These are phyloP conservation scores for Xylota sylvarum DNA, from an alignment of 2,888 invertebrate genomes.

Conservation along the genomic window DNA sequence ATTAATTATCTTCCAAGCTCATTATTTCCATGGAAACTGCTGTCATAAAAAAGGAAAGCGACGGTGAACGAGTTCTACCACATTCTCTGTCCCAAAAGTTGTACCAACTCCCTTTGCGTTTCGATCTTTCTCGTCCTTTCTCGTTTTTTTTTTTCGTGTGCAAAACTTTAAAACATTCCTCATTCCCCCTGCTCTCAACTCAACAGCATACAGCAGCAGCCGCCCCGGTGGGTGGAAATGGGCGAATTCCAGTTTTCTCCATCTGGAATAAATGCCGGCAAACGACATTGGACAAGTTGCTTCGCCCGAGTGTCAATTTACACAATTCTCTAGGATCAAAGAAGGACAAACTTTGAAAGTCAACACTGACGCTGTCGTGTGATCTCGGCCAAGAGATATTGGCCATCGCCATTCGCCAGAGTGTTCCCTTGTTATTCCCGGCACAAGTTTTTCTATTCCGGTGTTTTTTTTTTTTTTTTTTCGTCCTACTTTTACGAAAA, in stretches of 20 bases:
- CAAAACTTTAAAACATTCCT: conserved; percentile 63
- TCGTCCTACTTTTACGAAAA: conserved; percentile 4
- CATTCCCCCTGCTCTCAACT: not conserved
- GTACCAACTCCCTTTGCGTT: conserved; percentile 60
- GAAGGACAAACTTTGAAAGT: conserved; percentile 74
- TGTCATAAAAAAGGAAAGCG: conserved; percentile 27
- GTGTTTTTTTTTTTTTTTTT: conserved; percentile 12
- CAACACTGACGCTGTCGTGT: conserved; percentile 69
- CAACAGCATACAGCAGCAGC: not conserved
- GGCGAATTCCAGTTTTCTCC: conserved; percentile 49
- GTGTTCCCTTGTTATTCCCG: conserved; percentile 66
- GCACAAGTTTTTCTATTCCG: conserved; percentile 27
- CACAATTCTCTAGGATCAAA: conserved; percentile 71
- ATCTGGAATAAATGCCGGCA: conserved; percentile 69
- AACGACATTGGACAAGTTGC: conserved; percentile 67
- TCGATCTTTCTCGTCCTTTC: conserved; percentile 36
- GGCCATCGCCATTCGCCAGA: conserved; percentile 57
- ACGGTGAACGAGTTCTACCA: conserved; percentile 48
- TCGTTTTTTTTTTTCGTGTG: conserved; percentile 22
- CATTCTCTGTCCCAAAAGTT: conserved; percentile 62
- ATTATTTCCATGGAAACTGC: conserved; percentile 66
- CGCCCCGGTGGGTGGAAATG: not conserved
- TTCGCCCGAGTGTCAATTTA: conserved; percentile 71
- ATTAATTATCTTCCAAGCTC: conserved; percentile 74
- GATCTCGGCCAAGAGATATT: conserved; percentile 74